These are phyloP conservation scores for Chionodraco myersi DNA, from an alignment of 2,113 vertebrate species.

Conservation along the genomic window DNA sequence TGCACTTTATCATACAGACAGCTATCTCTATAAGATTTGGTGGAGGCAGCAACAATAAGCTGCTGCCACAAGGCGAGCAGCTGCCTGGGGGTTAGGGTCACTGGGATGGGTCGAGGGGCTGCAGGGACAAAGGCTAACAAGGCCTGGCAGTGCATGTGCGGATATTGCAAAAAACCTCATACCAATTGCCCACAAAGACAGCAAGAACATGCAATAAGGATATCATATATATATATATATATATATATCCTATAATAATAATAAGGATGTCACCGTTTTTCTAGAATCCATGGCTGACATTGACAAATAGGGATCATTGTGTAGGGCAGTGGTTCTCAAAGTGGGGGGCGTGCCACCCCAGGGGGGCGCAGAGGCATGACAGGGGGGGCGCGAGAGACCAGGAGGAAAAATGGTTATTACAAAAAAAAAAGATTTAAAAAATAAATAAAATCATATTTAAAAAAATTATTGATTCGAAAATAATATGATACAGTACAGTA, in stretches of 20 bases:
- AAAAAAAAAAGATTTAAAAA: too few species aligned
- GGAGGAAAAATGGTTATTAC: too few species aligned
- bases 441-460: too few species aligned
- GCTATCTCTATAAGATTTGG: slow-evolving; percentile 13
- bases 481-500: too few species aligned
- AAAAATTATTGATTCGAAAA: too few species aligned
- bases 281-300: slow-evolving; percentile 50
- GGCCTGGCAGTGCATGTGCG: slow-evolving; percentile 9
- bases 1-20: slow-evolving; percentile 15
- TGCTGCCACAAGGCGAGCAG: slow-evolving; percentile 45
- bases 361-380: too few species aligned
- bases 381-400: too few species aligned
- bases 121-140: slow-evolving; percentile 25
- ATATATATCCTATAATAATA: not conserved
- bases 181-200: slow-evolving; percentile 15
- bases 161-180: slow-evolving; percentile 14
- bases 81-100: slow-evolving; percentile 26
- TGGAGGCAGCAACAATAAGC: slow-evolving; percentile 22
- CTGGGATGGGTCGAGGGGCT: slow-evolving; percentile 19
- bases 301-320: slow-evolving; percentile 63
- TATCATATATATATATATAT: too few species aligned
- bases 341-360: too few species aligned
- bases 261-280: slow-evolving; percentile 42
- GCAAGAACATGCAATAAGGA: slow-evolving; percentile 30
- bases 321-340: slow-evolving; percentile 3